Percentiles rank a stretch among this genome's conserved stretches.
Evolutionary conservation across 2,113 vertebrate genomes (phyloP).

Genomic region (Atrichornis clamosus): DNA sequence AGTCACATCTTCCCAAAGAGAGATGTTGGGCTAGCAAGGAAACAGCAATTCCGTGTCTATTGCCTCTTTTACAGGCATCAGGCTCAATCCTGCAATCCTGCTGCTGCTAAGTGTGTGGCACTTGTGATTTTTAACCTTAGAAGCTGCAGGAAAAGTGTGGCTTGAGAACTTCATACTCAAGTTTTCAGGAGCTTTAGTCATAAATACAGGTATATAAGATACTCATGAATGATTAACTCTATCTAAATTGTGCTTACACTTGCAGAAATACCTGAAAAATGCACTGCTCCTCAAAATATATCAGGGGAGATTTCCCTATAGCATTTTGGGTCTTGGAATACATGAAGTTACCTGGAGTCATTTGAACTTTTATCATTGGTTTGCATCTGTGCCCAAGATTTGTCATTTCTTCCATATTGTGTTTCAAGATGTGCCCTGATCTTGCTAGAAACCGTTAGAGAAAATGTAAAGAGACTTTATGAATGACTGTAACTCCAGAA

Average conservation of each 20-base stretch:
- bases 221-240: constrained; percentile 46
- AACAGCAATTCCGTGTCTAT: background rate
- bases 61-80: background rate
- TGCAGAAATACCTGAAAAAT: constrained; percentile 49
- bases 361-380: background rate
- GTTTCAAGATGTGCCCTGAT: background rate
- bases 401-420: background rate
- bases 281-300: background rate
- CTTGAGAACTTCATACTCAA: constrained; percentile 52
- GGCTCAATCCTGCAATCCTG: background rate
- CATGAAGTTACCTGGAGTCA: background rate
- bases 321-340: background rate
- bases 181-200: constrained; percentile 61
- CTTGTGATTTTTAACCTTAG: background rate
- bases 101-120: background rate
- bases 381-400: background rate
- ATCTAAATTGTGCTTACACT: constrained; percentile 12
- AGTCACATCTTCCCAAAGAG: background rate
- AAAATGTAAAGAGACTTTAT: constrained; percentile 48
- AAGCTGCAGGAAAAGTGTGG: background rate
- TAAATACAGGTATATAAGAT: constrained; percentile 55
- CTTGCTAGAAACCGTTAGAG: background rate
- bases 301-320: background rate
- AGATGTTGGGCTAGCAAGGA: background rate
- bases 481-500: constrained; percentile 77